Percentiles rank a stretch among this genome's conserved stretches.
These are phyloP conservation scores for Endotricha flammealis DNA, from an alignment of 2,888 invertebrate genomes.

Conservation along the genomic window DNA sequence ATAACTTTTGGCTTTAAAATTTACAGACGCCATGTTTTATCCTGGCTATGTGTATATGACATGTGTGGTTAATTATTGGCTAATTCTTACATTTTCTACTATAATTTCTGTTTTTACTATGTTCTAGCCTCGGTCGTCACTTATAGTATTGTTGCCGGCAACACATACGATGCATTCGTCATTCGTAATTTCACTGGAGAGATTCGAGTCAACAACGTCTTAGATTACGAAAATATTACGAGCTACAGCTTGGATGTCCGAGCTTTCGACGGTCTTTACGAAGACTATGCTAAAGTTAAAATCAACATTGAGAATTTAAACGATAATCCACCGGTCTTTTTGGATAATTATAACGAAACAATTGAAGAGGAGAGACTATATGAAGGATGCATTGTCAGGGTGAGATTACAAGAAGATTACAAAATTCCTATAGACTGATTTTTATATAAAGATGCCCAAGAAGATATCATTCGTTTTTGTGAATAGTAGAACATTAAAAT, in stretches of 20 bases:
- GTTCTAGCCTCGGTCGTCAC: conserved; percentile 85
- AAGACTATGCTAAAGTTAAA: conserved; percentile 89
- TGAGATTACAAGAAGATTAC: too few relatives aligned
- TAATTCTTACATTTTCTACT: too few relatives aligned
- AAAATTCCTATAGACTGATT: too few relatives aligned
- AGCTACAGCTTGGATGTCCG: conserved; percentile 89
- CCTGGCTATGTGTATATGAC: too few relatives aligned
- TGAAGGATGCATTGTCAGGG: conserved; percentile 83
- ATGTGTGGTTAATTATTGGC: too few relatives aligned
- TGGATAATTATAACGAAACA: conserved; percentile 83
- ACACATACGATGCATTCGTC: conserved; percentile 90
- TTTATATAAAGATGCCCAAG: too few relatives aligned
- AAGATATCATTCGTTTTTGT: too few relatives aligned
- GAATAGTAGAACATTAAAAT: too few relatives aligned
- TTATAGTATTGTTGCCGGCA: conserved; percentile 93
- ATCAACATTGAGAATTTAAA: conserved; percentile 94
- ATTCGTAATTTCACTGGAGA: conserved; percentile 92
- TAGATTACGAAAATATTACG: conserved; percentile 92
- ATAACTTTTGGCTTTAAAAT: background rate
- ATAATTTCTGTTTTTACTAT: too few relatives aligned
- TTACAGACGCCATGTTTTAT: too few relatives aligned
- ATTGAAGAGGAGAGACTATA: conserved; percentile 86
- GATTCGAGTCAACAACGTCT: conserved; percentile 85
- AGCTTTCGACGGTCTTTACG: conserved; percentile 90
- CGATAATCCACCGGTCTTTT: conserved; percentile 93